Percentiles rank a stretch among this genome's conserved stretches.
phyloP scores from a whole-genome alignment of 2,113 vertebrate genomes.

The Ivindomyrus marchei region DNA sequence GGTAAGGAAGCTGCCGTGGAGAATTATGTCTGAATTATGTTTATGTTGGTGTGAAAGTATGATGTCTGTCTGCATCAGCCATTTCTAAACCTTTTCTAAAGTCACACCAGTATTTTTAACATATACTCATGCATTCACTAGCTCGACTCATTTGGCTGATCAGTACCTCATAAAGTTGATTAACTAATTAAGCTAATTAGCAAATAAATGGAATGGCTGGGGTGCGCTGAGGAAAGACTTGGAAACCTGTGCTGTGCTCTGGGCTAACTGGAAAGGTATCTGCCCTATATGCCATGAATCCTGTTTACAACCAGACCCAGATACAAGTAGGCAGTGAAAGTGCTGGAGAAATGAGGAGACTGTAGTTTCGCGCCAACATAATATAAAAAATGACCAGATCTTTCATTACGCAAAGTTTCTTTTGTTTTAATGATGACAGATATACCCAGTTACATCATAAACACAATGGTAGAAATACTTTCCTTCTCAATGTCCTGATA shows the following conservation, averaged over 20 bases:
- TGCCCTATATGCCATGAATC: slow-evolving; percentile 11
- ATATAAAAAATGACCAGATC: slow-evolving; percentile 16
- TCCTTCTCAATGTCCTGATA: slow-evolving; percentile 43
- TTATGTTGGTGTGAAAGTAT: neutral
- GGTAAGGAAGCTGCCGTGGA: neutral
- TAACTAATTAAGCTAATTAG: neutral
- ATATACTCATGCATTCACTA: neutral
- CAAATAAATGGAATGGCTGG: neutral
- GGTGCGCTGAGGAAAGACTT: neutral
- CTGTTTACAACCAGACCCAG: slow-evolving; percentile 34
- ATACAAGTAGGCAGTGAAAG: slow-evolving; percentile 1
- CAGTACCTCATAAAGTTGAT: neutral
- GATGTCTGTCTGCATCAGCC: neutral
- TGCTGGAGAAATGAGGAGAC: slow-evolving; percentile 26
- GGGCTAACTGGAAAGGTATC: neutral
- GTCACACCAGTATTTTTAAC: neutral
- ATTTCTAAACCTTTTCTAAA: neutral
- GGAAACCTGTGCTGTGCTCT: neutral
- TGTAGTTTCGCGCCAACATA: slow-evolving; percentile 22
- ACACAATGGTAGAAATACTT: slow-evolving; percentile 35
- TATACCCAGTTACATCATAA: slow-evolving; percentile 33
- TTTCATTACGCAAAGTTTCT: neutral
- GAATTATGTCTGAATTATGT: neutral
- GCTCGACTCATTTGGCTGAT: neutral
- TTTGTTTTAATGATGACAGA: slow-evolving; percentile 41